Evolutionary conservation across 2,113 vertebrate genomes (phyloP).

Genomic region (Salvelinus alpinus): DNA sequence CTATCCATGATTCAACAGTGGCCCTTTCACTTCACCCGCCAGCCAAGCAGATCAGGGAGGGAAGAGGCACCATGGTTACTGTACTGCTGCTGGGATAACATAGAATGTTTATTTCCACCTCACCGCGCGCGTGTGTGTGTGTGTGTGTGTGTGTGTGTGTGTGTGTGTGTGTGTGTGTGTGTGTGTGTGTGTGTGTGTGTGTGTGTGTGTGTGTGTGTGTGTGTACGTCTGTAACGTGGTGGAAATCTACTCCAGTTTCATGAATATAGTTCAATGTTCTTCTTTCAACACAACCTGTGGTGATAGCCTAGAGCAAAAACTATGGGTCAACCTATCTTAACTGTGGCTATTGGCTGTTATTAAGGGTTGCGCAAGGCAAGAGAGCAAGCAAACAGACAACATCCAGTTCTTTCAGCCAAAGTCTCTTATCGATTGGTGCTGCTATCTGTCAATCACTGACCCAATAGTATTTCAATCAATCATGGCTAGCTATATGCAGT

Average conservation of each 20-base stretch:
- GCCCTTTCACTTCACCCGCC: constrained; percentile 9
- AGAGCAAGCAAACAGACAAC: background rate
- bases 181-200: constrained; percentile 19
- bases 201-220: constrained; percentile 20
- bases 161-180: constrained; percentile 18
- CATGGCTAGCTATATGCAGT: no score
- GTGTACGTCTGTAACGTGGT: background rate
- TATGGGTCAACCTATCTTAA: no score
- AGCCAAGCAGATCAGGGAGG: constrained; percentile 10
- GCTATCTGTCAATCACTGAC: background rate
- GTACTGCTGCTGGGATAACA: no score
- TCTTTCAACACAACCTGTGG: no score
- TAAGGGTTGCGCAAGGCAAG: background rate
- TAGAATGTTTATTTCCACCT: no score
- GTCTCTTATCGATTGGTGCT: background rate
- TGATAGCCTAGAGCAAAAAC: no score
- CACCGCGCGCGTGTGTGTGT: constrained; percentile 15
- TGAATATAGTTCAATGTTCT: background rate
- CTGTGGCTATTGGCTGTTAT: no score
- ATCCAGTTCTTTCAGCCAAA: background rate
- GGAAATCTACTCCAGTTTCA: background rate
- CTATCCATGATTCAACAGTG: constrained; percentile 19
- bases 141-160: constrained; percentile 20
- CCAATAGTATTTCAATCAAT: background rate
- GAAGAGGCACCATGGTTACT: background rate